Conservation (phyloP, 1,140 invertebrate genomes). For the Diorhabda carinulata region DNA sequence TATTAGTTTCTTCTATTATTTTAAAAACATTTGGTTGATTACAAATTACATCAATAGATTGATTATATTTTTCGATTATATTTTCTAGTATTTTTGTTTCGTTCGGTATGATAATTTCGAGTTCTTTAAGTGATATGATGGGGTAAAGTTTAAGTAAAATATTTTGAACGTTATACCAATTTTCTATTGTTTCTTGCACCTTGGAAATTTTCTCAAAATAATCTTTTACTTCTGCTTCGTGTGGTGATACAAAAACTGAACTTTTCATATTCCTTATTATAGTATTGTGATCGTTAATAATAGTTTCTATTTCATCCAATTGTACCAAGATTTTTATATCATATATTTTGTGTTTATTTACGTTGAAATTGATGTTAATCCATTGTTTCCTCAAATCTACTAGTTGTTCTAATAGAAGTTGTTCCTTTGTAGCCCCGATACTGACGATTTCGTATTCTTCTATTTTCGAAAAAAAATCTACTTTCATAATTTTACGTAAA, state of each 20-base stretch:
- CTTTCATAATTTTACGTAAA: constrained; percentile 73
- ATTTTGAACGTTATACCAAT: constrained; percentile 76
- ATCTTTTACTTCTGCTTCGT: constrained; percentile 65
- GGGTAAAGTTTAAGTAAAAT: constrained; percentile 85
- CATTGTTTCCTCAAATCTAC: constrained; percentile 80
- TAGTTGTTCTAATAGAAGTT: constrained; percentile 70
- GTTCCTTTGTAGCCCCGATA: constrained; percentile 82
- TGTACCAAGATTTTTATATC: constrained; percentile 68
- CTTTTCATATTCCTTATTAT: constrained; percentile 82
- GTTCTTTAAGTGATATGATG: constrained; percentile 59
- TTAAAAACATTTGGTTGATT: constrained; percentile 57
- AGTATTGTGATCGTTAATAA: constrained; percentile 83
- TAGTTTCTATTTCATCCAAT: constrained; percentile 76
- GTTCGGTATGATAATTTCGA: constrained; percentile 10
- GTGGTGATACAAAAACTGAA: constrained; percentile 86
- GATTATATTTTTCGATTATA: constrained; percentile 70
- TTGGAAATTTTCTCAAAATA: constrained; percentile 77
- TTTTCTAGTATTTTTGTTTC: constrained; percentile 30
- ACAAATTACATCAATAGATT: constrained; percentile 71
- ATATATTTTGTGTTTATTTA: constrained; percentile 68
- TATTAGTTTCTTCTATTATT: constrained; percentile 62
- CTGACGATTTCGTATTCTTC: constrained; percentile 81
- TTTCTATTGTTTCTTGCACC: constrained; percentile 54
- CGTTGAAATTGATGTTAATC: constrained; percentile 67
- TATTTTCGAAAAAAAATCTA: constrained; percentile 68